These are phyloP conservation scores for Isichthys henryi DNA, from an alignment of 2,113 vertebrate species.

Conservation along the genomic window DNA sequence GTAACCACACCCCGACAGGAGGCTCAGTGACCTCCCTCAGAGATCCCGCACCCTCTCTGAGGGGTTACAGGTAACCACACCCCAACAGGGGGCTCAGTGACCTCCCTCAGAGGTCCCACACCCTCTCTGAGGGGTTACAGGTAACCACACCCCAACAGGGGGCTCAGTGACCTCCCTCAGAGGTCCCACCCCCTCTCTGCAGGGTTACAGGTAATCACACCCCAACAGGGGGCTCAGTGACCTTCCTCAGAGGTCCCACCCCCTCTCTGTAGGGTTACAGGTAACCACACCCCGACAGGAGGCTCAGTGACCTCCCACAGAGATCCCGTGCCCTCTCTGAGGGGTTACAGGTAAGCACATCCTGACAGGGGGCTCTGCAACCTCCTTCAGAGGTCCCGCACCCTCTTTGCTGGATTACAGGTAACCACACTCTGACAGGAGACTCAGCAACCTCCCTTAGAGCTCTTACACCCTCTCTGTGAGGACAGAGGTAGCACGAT, in stretches of 20 bases:
- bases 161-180: constrained; percentile 45
- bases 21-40: constrained; percentile 47
- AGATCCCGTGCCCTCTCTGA: constrained; percentile 14
- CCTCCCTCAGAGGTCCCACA: constrained; percentile 39
- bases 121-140: background rate
- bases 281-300: constrained; percentile 38
- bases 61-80: constrained; percentile 19
- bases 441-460: constrained; percentile 45
- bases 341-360: constrained; percentile 18
- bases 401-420: background rate
- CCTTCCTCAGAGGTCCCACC: constrained; percentile 37
- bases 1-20: constrained; percentile 38
- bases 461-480: constrained; percentile 22
- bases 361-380: constrained; percentile 45
- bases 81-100: constrained; percentile 46
- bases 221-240: constrained; percentile 47
- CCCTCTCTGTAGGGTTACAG: background rate
- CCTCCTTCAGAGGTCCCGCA: constrained; percentile 37
- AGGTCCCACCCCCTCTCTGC: constrained; percentile 23
- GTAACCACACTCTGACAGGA: constrained; percentile 38
- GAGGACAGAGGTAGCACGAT: background rate
- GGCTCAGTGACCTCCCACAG: constrained; percentile 46
- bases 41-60: constrained; percentile 19
- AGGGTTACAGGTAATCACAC: constrained; percentile 22
- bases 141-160: constrained; percentile 34